A percentile compares a stretch with the other conserved stretches of the same genome.
These are phyloP conservation scores for Drosophila fuyamai DNA, from an alignment of 1,140 invertebrate species.

Conservation along the genomic window DNA sequence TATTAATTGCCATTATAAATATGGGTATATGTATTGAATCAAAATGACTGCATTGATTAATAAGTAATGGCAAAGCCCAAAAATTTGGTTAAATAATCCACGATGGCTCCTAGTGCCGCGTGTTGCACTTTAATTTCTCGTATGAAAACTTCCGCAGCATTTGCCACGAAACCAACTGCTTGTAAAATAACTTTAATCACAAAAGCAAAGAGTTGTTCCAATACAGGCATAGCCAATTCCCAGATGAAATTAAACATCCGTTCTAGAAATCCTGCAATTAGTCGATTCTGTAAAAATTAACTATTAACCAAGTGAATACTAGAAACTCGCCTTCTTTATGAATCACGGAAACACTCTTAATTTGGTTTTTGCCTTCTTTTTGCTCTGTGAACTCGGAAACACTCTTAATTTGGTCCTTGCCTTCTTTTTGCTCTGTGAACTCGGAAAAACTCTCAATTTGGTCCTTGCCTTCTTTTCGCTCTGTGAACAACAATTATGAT, in stretches of 20 bases:
- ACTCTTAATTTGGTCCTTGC: no score
- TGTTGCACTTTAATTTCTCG: not conserved
- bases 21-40: not conserved
- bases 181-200: not conserved
- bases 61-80: not conserved
- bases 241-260: not conserved
- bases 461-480: no score
- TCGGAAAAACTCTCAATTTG: no score
- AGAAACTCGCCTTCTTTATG: not conserved
- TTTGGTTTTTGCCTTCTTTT: no score
- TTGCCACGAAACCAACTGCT: not conserved
- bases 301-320: not conserved
- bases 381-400: no score
- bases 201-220: not conserved
- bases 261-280: not conserved
- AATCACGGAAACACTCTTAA: no score
- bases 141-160: not conserved
- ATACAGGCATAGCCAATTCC: not conserved
- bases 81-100: not conserved
- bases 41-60: not conserved
- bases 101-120: not conserved
- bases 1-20: not conserved
- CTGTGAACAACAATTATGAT: no score
- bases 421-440: no score
- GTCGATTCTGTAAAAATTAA: not conserved